Conservation (phyloP, 2,797 vertebrate species). For the Tenualosa thibaudeaui region DNA sequence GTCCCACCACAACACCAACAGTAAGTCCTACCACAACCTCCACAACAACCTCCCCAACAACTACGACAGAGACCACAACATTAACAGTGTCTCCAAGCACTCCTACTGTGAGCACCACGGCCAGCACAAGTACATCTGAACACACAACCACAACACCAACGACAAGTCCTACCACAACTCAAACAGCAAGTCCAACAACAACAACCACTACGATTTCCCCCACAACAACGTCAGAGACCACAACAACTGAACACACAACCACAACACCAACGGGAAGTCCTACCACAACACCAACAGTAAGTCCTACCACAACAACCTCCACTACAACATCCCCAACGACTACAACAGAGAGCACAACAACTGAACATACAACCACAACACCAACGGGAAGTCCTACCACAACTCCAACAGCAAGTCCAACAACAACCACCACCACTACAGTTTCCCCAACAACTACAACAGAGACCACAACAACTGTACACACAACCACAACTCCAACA, state of each 20-base stretch:
- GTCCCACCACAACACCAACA: constrained; percentile 29
- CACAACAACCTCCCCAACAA: neutral
- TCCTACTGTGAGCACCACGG: neutral
- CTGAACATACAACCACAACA: too few relatives aligned
- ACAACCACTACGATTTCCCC: constrained; percentile 4
- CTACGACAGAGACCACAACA: neutral
- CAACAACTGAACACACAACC: neutral
- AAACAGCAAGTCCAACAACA: neutral
- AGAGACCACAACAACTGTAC: too few relatives aligned
- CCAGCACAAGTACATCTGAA: neutral
- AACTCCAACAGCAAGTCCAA: too few relatives aligned
- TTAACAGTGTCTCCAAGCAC: too few relatives aligned
- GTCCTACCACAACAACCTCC: constrained; percentile 27
- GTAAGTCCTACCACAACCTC: constrained; percentile 22
- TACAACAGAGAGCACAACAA: too few relatives aligned
- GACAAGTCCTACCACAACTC: constrained; percentile 13
- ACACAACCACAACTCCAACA: neutral
- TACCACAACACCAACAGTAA: neutral
- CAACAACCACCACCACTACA: too few relatives aligned
- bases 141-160: neutral
- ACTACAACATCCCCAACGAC: too few relatives aligned
- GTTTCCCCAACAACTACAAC: too few relatives aligned
- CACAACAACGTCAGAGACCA: neutral
- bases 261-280: neutral
- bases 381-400: too few relatives aligned